A percentile compares a stretch with the other conserved stretches of the same genome.
These are phyloP conservation scores for Acropora tenuis DNA, from an alignment of 64 coral and sea anemone genomes.

Conservation along the genomic window DNA sequence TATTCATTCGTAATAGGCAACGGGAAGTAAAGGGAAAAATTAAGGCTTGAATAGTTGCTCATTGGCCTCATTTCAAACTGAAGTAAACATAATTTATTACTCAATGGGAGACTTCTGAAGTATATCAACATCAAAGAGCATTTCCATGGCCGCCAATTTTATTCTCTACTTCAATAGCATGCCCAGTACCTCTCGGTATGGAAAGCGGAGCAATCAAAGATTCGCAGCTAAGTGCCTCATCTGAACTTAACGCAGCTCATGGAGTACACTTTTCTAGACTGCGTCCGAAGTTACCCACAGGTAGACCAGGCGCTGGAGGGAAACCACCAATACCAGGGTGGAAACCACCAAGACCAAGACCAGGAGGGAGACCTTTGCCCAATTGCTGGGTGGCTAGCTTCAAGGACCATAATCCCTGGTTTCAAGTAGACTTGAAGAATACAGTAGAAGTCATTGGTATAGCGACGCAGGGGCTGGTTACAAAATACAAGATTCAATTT, in stretches of 20 bases:
- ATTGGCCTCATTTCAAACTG: no score
- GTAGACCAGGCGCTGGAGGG: no score
- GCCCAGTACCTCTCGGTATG: slow-evolving; percentile 12
- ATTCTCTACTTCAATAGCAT: not conserved
- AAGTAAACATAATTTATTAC: no score
- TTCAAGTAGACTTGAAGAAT: slow-evolving; percentile 3
- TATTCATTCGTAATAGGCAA: no score
- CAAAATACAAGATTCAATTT: slow-evolving; percentile 33
- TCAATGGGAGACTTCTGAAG: no score
- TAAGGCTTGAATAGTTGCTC: no score
- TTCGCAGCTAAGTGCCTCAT: slow-evolving; percentile 6
- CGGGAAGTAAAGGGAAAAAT: no score
- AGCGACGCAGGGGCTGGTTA: slow-evolving; percentile 32
- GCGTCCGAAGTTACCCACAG: not conserved
- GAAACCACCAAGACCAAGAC: no score
- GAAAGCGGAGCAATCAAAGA: slow-evolving; percentile 1
- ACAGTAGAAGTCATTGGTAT: not conserved
- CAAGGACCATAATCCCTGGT: not conserved
- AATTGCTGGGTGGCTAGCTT: not conserved
- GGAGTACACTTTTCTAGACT: not conserved
- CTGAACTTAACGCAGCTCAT: not conserved
- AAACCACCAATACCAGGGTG: no score
- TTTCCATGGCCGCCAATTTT: not conserved
- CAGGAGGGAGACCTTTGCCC: not conserved
- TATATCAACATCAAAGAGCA: no score